Evolutionary conservation across 2,797 vertebrate species (phyloP).

Genomic region (Garrulus glandarius): DNA sequence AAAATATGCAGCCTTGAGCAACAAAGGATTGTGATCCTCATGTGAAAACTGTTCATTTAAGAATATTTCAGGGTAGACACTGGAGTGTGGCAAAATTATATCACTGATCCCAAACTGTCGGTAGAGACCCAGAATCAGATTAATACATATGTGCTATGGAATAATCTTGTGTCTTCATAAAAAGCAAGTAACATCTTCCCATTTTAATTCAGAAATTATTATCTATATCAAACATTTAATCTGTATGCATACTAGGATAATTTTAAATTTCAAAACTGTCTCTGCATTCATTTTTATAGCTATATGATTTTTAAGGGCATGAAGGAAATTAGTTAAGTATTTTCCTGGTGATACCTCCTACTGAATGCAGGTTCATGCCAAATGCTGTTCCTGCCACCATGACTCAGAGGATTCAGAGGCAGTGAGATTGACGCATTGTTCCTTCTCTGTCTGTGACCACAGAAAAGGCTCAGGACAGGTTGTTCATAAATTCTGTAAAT

Average conservation of each 20-base stretch:
- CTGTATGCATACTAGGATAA: neutral
- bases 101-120: neutral
- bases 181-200: neutral
- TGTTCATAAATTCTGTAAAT: neutral
- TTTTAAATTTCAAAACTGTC: neutral
- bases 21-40: neutral
- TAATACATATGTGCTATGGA: neutral
- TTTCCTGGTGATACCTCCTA: neutral
- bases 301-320: neutral
- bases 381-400: neutral
- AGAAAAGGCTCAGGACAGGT: neutral
- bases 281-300: neutral
- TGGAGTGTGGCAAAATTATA: neutral
- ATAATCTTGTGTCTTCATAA: neutral
- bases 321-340: neutral
- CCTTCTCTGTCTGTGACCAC: neutral
- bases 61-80: neutral
- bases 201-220: neutral
- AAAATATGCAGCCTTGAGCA: neutral
- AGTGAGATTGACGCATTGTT: neutral
- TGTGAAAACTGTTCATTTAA: neutral
- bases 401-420: neutral
- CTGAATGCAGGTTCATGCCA: neutral
- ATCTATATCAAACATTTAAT: neutral
- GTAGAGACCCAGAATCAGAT: neutral